Conservation (phyloP, 2,797 vertebrate genomes). For the Salmo trutta region DNA sequence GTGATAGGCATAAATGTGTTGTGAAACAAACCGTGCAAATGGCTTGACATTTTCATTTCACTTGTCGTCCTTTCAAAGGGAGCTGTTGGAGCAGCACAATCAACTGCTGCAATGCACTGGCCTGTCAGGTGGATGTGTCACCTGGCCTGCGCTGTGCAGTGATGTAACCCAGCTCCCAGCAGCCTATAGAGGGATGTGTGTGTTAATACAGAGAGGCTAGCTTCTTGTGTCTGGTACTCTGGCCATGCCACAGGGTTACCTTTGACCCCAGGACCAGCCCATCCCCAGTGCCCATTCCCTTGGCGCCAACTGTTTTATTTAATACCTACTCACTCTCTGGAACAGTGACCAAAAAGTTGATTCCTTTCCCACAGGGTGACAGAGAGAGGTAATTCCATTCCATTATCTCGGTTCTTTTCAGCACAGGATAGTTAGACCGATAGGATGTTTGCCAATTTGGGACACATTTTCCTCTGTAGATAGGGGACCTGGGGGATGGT, state of each 20-base stretch:
- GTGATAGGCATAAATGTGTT: slow-evolving; percentile 2
- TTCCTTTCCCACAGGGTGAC: neutral
- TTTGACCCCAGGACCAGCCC: slow-evolving; percentile 1
- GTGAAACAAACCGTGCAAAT: slow-evolving; percentile 9
- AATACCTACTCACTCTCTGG: neutral
- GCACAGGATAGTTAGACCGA: neutral
- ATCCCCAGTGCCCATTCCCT: neutral
- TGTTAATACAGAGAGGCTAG: neutral
- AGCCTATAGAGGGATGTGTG: neutral
- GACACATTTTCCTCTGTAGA: neutral
- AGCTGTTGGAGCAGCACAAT: neutral
- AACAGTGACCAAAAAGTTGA: neutral
- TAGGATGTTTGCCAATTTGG: neutral
- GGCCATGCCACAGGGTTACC: neutral
- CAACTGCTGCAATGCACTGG: neutral
- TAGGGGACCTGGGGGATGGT: neutral
- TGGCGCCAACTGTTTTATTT: neutral
- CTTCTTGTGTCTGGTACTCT: neutral
- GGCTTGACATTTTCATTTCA: slow-evolving; percentile 9
- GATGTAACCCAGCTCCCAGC: neutral
- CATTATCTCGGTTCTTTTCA: neutral
- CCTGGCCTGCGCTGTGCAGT: neutral
- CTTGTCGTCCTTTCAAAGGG: slow-evolving; percentile 1
- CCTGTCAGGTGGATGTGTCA: neutral
- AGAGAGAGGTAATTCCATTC: slow-evolving; percentile 19